Evolutionary conservation across 2,888 invertebrate genomes (phyloP).

Genomic region (Drosophila sordidula): DNA sequence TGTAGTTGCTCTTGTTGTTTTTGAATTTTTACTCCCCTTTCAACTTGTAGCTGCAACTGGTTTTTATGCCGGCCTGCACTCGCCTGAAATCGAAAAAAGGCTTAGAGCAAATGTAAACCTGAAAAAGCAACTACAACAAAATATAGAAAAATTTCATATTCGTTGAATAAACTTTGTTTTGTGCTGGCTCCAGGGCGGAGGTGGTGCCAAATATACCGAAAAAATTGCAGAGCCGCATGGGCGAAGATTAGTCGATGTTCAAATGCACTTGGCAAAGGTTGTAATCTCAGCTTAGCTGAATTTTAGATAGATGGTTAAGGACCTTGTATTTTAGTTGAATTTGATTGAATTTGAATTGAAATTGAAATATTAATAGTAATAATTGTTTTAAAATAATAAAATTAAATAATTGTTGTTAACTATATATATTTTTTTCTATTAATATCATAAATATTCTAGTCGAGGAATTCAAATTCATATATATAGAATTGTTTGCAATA

Average conservation of each 20-base stretch:
- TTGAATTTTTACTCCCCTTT: constrained; percentile 40
- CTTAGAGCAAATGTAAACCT: constrained; percentile 67
- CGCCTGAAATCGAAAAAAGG: constrained; percentile 65
- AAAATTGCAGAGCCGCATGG: constrained; percentile 31
- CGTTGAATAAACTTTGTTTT: constrained; percentile 68
- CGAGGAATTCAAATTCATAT: too few relatives aligned
- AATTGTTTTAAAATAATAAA: neutral
- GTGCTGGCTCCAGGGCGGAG: constrained; percentile 54
- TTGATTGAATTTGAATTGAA: neutral
- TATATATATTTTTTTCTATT: too few relatives aligned
- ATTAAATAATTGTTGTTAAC: too few relatives aligned
- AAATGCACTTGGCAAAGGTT: constrained; percentile 17
- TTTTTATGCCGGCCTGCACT: constrained; percentile 55
- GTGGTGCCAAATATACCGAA: constrained; percentile 44
- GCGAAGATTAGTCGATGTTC: constrained; percentile 22
- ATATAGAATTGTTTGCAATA: too few relatives aligned
- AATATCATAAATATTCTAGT: too few relatives aligned
- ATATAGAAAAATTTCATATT: constrained; percentile 33
- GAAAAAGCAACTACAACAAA: constrained; percentile 27
- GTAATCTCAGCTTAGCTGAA: constrained; percentile 14
- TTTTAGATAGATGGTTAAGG: constrained; percentile 11
- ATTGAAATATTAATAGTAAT: too few relatives aligned
- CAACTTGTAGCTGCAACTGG: constrained; percentile 67
- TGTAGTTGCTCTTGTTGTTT: constrained; percentile 30
- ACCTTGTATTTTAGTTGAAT: constrained; percentile 1